Evolutionary conservation across 92 coral and sea anemone genomes (phyloP).

Genomic region (Epizoanthus fatuus): DNA sequence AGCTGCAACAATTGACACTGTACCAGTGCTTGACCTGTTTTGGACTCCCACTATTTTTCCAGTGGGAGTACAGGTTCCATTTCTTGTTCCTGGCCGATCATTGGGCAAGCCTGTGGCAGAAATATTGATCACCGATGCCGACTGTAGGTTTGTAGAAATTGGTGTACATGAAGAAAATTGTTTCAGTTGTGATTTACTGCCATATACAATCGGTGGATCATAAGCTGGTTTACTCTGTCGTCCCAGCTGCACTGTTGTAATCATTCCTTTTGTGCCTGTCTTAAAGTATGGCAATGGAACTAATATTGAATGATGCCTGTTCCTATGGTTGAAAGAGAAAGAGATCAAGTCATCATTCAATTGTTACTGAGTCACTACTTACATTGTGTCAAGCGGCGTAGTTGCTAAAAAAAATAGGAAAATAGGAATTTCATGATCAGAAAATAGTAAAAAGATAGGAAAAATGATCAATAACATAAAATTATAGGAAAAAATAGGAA

Average conservation of each 20-base stretch:
- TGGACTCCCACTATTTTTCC: slow-evolving; percentile 61
- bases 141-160: slow-evolving; percentile 43
- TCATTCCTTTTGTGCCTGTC: slow-evolving; percentile 46
- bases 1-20: slow-evolving; percentile 61
- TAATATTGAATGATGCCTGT: slow-evolving; percentile 65
- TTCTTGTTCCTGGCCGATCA: slow-evolving; percentile 69
- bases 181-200: slow-evolving; percentile 35
- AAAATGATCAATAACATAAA: too few species aligned
- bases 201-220: slow-evolving; percentile 67
- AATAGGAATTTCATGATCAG: too few species aligned
- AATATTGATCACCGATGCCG: slow-evolving; percentile 85
- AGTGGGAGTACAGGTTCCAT: slow-evolving; percentile 52
- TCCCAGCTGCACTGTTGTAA: slow-evolving; percentile 51
- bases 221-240: slow-evolving; percentile 61
- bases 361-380: too few species aligned
- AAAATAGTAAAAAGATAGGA: too few species aligned
- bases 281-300: slow-evolving; percentile 85
- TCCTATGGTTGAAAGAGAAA: slow-evolving; percentile 46
- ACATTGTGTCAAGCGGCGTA: too few species aligned
- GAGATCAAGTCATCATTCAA: too few species aligned
- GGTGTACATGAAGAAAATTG: slow-evolving; percentile 20
- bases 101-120: slow-evolving; percentile 75
- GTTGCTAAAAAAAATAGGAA: too few species aligned
- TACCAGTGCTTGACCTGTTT: slow-evolving; percentile 65
- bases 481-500: too few species aligned